Evolutionary conservation across 2,888 invertebrate species (phyloP).

Genomic region (Galerucella pusilla): DNA sequence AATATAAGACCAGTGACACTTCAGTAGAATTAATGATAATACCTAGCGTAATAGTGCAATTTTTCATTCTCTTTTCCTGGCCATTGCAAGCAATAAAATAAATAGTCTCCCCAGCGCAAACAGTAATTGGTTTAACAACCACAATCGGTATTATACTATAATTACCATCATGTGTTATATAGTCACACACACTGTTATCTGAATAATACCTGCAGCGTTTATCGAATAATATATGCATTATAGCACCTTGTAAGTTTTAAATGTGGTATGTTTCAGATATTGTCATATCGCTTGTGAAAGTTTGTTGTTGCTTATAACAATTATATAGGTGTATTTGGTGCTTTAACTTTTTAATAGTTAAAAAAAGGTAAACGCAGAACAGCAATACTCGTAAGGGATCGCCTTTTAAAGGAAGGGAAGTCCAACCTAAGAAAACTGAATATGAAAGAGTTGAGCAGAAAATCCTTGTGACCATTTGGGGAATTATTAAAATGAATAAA

Average conservation of each 20-base stretch:
- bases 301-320: not conserved
- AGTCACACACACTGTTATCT: constrained; percentile 2
- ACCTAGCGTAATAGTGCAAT: not conserved
- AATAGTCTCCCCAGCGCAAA: not conserved
- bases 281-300: not conserved
- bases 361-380: too few species aligned
- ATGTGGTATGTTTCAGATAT: not conserved
- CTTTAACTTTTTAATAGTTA: too few species aligned
- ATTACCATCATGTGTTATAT: constrained; percentile 8
- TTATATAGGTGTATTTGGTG: not conserved
- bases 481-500: too few species aligned
- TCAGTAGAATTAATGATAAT: too few species aligned
- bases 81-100: too few species aligned
- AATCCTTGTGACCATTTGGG: too few species aligned
- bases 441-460: too few species aligned
- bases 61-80: not conserved
- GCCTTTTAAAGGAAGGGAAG: too few species aligned
- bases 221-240: not conserved
- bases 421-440: too few species aligned
- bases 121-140: not conserved
- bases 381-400: too few species aligned
- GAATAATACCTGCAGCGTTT: constrained; percentile 1
- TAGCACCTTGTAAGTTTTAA: not conserved
- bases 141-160: constrained; percentile 1
- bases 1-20: too few species aligned